phyloP scores from a whole-genome alignment of 2,797 vertebrate species.

The Syngnathus acus region DNA sequence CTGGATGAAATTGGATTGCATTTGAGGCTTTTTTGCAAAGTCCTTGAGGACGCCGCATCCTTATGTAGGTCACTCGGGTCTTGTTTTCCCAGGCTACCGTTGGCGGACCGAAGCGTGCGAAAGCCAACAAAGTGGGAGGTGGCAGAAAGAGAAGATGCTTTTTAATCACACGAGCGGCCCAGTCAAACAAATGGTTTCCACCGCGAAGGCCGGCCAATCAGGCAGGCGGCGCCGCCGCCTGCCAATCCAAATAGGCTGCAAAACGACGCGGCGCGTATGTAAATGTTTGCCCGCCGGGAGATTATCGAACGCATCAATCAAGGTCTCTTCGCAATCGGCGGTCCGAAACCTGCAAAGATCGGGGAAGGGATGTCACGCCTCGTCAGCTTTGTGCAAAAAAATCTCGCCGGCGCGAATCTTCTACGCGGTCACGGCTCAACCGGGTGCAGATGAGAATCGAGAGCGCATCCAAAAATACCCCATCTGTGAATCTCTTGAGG shows the following conservation, averaged over 20 bases:
- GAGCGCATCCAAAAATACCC: constrained; percentile 23
- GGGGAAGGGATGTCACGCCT: constrained; percentile 26
- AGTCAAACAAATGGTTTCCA: constrained; percentile 63
- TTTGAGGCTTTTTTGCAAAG: not conserved
- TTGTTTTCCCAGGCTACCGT: constrained; percentile 21
- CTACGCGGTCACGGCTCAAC: constrained; percentile 16
- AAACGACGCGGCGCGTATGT: constrained; percentile 46
- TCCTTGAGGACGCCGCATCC: constrained; percentile 17
- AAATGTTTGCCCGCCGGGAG: constrained; percentile 57
- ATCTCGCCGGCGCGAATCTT: constrained; percentile 9
- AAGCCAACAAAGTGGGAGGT: constrained; percentile 45
- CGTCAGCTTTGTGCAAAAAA: constrained; percentile 7
- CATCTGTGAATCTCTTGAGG: constrained; percentile 24
- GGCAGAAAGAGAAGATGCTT: constrained; percentile 40
- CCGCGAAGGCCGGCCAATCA: constrained; percentile 57
- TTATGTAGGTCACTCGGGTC: constrained; percentile 14
- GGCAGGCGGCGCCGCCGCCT: constrained; percentile 44
- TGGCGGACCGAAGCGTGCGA: constrained; percentile 24
- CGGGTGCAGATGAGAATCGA: constrained; percentile 1
- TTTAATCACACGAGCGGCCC: constrained; percentile 51
- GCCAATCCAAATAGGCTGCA: constrained; percentile 63
- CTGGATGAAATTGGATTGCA: not conserved
- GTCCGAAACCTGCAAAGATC: constrained; percentile 37
- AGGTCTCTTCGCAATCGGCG: constrained; percentile 35
- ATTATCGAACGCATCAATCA: constrained; percentile 52